Evolutionary conservation across 2,113 vertebrate species (phyloP), one percentile per base, ranked within the genome.

Genomic region (Pseudolaguvia tuberculata): DNA sequence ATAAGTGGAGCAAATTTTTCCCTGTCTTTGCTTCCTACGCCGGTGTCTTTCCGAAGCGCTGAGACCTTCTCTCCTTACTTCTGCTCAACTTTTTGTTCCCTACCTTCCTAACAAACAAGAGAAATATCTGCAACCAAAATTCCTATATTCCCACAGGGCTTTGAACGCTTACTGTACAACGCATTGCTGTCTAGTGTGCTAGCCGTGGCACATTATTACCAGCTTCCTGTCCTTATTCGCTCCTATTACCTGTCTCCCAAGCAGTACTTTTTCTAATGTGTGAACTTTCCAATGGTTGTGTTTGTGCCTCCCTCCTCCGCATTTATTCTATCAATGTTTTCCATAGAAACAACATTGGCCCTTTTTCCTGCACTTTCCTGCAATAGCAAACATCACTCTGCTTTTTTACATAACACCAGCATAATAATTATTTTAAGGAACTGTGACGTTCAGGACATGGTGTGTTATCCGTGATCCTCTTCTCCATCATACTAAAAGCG

Each of bases 321-420:
- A 73, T 77, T 71, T 72, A 72, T 59, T 52, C 21, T 42, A 66
- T 75, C 70, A 78, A 78, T 76, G 83, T 88, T 82, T 89, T 90
- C 87, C 86, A 88, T 88, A 89, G 18, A 87, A 85, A 80, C 80
- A 82, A 88, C 88, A 79, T 78, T 77, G 89, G 87, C 85, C 83
- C 75, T 59, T 4, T 73, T 79, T 83, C 74, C 78, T 78, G 71
- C 47, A 72, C 81, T 86, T 80, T 6, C 85, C 81, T 77, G 84
- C 80, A 82, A 85, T 82, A 18, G 72, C 68, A 72, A 73, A 78
- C 55, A 50, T 35, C 56, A 42, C 53, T 35, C 47, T 82, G 86
- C 86, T 88, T 90, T 92, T 92, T 90, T 91, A 35, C 91, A 87
- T 88, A 90, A 90, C 89, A 89, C 86, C 83, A 80, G 88, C 83